Base-by-base conservation (phyloP, 2,888 invertebrate species). In the Theretra japonica region DNA sequence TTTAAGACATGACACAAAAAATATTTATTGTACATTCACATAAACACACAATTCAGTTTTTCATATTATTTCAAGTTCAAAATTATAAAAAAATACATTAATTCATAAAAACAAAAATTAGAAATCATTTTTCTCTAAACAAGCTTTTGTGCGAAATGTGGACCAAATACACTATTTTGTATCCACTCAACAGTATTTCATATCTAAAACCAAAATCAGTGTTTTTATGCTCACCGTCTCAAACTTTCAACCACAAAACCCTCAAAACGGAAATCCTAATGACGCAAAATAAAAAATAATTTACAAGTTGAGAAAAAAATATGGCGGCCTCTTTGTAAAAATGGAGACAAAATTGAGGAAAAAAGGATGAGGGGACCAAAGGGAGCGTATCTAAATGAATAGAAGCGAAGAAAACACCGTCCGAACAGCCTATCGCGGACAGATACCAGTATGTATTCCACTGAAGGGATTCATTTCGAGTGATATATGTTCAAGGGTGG, bases 331-430 rank as follows among this genome's bases (percentile, higher is more conserved):
- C 7, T 48, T 17, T 23, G 48, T 23, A 48, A 70, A 70, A 58
- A 28, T n/a, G 28, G 56, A 19, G 69, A 86, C 83, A 75, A 84
- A 84, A 88, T 84, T 82, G 85, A 82, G 83, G 83, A 83, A 81
- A 28, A 80, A 74, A 73, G 87, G 83, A 86, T 87, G 83, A 85
- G 82, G 76, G 82, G 73, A 77, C 81, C 76, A 84, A 86, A 83
- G 81, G 78, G 82, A 80, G 82, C 82, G 85, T 84, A 85, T 86
- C 85, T 85, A 86, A 88, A 87, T 86, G 85, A 88, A 87, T 86
- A 83, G 81, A 85, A 85, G 83, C 81, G 80, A 81, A 79, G 83
- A 78, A 81, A 86, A 81, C 81, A 80, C 77, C 78, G 82, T 82
- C 84, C 86, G 85, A 84, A 79, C 77, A 77, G 80, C 79, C 80